A percentile compares a stretch with the other conserved stretches of the same genome.
Evolutionary conservation across 1,140 invertebrate species (phyloP).

Genomic region (Trachymyrmex cornetzi): DNA sequence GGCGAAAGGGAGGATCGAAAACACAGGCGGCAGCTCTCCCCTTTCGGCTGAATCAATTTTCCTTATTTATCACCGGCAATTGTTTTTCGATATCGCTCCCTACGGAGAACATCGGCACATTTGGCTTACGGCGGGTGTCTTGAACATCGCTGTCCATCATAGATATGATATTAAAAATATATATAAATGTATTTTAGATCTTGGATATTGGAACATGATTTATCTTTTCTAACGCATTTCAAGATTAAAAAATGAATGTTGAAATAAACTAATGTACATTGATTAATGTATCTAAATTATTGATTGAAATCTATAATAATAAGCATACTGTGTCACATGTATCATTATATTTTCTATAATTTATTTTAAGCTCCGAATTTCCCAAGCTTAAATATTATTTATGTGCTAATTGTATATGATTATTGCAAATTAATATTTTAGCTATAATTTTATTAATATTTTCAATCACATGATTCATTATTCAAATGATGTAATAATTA

Average conservation of each 20-base stretch:
- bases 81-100: conserved; percentile 73
- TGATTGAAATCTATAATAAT: conserved; percentile 4
- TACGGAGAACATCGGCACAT: conserved; percentile 51
- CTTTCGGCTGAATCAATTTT: conserved; percentile 72
- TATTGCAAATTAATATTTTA: conserved; percentile 13
- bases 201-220: conserved; percentile 6
- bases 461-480: background rate
- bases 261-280: background rate
- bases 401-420: background rate
- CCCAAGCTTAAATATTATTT: background rate
- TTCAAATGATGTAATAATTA: conserved; percentile 1
- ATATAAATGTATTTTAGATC: conserved; percentile 36
- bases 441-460: conserved; percentile 11
- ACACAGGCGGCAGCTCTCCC: conserved; percentile 56
- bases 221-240: background rate
- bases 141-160: conserved; percentile 53
- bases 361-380: background rate
- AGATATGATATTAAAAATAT: conserved; percentile 74
- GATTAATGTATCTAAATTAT: conserved; percentile 1
- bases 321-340: background rate
- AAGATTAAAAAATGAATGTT: background rate
- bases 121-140: conserved; percentile 39
- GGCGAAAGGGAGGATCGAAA: conserved; percentile 50
- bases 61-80: conserved; percentile 75
- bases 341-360: background rate